Percentiles rank a stretch among this genome's conserved stretches.
Conservation (phyloP, 2,888 invertebrate species). For the Zonitis immaculata region DNA sequence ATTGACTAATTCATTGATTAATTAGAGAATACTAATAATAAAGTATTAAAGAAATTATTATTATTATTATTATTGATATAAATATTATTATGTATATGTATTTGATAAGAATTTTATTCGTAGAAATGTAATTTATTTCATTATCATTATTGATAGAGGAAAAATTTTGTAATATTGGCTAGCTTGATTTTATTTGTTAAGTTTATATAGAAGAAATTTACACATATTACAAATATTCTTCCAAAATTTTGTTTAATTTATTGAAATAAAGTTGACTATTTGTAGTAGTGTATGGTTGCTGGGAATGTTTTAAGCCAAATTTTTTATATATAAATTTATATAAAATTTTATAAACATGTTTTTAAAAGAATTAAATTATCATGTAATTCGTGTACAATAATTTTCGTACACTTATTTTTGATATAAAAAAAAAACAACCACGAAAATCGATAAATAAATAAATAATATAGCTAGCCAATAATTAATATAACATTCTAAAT, state of each 20-base stretch:
- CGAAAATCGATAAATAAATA: slow-evolving; percentile 12
- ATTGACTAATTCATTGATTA: too few relatives aligned
- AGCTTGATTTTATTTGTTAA: slow-evolving; percentile 21
- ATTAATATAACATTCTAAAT: slow-evolving; percentile 34
- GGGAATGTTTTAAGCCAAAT: slow-evolving; percentile 6
- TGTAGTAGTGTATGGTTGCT: slow-evolving; percentile 2
- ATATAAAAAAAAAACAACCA: slow-evolving; percentile 22
- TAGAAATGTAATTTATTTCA: slow-evolving; percentile 31
- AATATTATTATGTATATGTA: slow-evolving; percentile 32
- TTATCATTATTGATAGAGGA: slow-evolving; percentile 4
- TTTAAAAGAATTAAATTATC: too few relatives aligned
- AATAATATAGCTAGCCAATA: slow-evolving; percentile 33
- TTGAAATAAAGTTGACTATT: background rate
- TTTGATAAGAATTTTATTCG: slow-evolving; percentile 26
- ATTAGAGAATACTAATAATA: too few relatives aligned
- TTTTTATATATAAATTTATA: slow-evolving; percentile 19
- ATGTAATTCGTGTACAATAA: too few relatives aligned
- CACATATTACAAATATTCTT: slow-evolving; percentile 12
- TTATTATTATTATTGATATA: slow-evolving; percentile 17
- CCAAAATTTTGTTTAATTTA: background rate
- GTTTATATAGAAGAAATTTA: slow-evolving; percentile 13
- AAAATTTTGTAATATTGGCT: slow-evolving; percentile 20
- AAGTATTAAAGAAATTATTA: slow-evolving; percentile 24
- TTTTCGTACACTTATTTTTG: too few relatives aligned
- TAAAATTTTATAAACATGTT: background rate